Conservation (phyloP, 2,113 vertebrate species). For the Empidonax traillii region DNA sequence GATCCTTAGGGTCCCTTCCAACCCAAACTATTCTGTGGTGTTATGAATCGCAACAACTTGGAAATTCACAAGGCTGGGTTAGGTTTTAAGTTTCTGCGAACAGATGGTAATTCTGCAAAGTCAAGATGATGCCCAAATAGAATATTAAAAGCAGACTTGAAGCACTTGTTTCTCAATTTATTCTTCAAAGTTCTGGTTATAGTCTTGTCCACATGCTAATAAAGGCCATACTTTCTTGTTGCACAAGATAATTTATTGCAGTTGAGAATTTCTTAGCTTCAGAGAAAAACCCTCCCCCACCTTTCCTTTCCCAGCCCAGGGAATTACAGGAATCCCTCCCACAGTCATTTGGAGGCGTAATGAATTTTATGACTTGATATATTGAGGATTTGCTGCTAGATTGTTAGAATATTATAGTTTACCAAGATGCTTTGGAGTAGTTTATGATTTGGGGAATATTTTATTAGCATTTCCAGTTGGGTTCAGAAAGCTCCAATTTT, state of each 20-base stretch:
- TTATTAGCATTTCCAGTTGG: not conserved
- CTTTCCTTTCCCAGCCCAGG: not conserved
- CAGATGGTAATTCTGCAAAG: not conserved
- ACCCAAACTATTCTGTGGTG: not conserved
- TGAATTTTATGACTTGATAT: not conserved
- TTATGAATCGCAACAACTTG: not conserved
- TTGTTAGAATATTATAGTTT: not conserved
- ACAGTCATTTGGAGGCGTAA: not conserved
- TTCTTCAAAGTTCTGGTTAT: not conserved
- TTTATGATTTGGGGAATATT: not conserved
- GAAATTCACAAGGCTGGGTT: not conserved
- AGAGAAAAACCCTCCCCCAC: rapidly evolving
- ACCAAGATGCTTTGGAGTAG: not conserved
- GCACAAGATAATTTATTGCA: not conserved
- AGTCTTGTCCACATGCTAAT: not conserved
- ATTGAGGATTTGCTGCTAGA: not conserved
- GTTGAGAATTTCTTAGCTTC: not conserved
- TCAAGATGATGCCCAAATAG: not conserved
- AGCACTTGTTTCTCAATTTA: not conserved
- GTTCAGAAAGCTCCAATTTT: not conserved
- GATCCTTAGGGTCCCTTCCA: not conserved
- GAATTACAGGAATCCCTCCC: not conserved
- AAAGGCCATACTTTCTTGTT: not conserved
- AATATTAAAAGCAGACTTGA: not conserved
- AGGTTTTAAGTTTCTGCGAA: not conserved